Percentiles rank a stretch among this genome's conserved stretches.
These are phyloP conservation scores for Aegotheles bennettii DNA, from an alignment of 2,113 vertebrate species.

Conservation along the genomic window DNA sequence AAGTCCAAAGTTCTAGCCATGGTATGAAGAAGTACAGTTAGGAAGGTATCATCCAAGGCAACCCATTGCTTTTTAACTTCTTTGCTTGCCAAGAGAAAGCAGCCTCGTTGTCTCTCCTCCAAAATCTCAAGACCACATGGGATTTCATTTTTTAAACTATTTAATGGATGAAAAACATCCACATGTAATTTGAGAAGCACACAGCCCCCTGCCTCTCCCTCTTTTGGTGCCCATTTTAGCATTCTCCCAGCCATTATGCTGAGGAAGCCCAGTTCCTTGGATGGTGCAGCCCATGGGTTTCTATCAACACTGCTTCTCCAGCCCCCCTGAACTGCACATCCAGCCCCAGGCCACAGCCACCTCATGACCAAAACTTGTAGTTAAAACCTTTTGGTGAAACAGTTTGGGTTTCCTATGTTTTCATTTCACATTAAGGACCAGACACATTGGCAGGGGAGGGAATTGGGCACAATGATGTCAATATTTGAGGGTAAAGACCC, in stretches of 20 bases:
- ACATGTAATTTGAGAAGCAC: neutral
- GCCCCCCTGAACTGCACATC: neutral
- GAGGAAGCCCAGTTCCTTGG: neutral
- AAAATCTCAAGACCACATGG: neutral
- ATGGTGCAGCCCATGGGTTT: neutral
- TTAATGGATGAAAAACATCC: neutral
- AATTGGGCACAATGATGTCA: neutral
- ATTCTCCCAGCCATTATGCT: neutral
- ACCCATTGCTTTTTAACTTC: neutral
- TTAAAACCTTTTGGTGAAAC: neutral
- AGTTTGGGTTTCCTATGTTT: neutral
- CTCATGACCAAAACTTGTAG: neutral
- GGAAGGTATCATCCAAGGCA: neutral
- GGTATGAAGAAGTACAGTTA: neutral
- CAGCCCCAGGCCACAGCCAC: neutral
- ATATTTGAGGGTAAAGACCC: neutral
- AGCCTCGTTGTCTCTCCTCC: neutral
- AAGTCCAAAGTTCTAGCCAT: neutral
- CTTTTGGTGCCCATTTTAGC: neutral
- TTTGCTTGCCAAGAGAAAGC: neutral
- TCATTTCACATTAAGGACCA: neutral
- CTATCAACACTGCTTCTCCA: neutral
- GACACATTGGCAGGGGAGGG: neutral
- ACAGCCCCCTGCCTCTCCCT: accelerated
- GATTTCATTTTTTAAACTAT: neutral